Evolutionary conservation across 2,113 vertebrate species (phyloP).

Genomic region (Ptychochromis oligacanthus): DNA sequence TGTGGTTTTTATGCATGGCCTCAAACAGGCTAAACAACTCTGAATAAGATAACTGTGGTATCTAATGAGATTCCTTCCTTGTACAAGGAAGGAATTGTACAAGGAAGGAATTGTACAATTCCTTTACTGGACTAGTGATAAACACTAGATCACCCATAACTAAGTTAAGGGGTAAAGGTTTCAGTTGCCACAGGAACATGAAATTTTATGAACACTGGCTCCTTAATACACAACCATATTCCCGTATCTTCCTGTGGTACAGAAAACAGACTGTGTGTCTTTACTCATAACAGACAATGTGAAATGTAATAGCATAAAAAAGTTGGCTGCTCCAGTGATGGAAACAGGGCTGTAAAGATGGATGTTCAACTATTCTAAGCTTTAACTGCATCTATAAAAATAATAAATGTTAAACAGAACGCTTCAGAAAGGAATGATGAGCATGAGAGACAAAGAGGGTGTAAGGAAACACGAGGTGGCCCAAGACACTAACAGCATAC

Average conservation of each 20-base stretch:
- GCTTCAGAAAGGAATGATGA: background rate
- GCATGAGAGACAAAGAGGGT: background rate
- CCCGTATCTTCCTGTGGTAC: background rate
- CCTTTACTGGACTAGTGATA: constrained; percentile 37
- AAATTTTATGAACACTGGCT: constrained; percentile 17
- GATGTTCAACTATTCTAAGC: constrained; percentile 36
- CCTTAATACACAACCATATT: background rate
- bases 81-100: too few relatives aligned
- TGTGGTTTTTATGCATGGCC: background rate
- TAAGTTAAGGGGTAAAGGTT: constrained; percentile 33
- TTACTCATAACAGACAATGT: constrained; percentile 29
- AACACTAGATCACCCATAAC: constrained; percentile 30
- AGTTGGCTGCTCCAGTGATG: constrained; percentile 19
- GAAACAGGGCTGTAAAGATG: constrained; percentile 42
- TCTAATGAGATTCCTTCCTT: background rate
- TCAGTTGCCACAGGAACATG: background rate
- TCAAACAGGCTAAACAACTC: background rate
- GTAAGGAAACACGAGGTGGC: background rate
- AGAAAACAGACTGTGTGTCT: constrained; percentile 11
- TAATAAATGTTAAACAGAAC: constrained; percentile 38
- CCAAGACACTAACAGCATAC: background rate
- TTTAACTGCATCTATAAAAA: constrained; percentile 43
- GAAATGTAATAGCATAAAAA: constrained; percentile 38
- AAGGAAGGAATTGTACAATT: too few relatives aligned
- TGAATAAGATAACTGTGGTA: constrained; percentile 1